Conservation (phyloP, 2,888 invertebrate genomes). For the Thereva nobilitata region DNA sequence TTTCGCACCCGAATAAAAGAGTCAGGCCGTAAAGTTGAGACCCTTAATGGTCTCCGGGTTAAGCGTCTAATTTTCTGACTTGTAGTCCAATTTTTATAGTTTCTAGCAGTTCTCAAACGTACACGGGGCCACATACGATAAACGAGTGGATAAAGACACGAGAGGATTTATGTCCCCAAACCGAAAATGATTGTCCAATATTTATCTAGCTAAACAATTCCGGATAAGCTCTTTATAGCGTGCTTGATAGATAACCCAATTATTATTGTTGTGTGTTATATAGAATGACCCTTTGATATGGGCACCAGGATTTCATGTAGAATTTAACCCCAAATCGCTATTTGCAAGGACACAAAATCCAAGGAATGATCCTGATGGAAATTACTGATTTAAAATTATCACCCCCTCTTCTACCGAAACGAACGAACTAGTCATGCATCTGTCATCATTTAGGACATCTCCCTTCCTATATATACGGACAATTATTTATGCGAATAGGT, state of each 20-base stretch:
- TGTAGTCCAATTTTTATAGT: constrained; percentile 12
- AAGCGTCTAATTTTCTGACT: constrained; percentile 29
- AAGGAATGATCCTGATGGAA: constrained; percentile 16
- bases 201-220: constrained; percentile 31
- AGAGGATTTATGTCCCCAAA: not conserved
- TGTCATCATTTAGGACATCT: constrained; percentile 23
- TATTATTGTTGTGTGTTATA: not conserved
- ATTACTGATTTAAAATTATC: constrained; percentile 21
- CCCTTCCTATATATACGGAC: not conserved
- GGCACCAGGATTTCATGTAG: too few relatives aligned
- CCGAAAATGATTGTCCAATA: constrained; percentile 27
- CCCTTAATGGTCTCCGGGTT: constrained; percentile 29
- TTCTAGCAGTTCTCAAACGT: not conserved
- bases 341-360: constrained; percentile 1
- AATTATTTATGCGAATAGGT: constrained; percentile 18
- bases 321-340: constrained; percentile 1
- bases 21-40: constrained; percentile 22
- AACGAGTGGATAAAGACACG: constrained; percentile 15
- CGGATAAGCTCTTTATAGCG: constrained; percentile 31
- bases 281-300: too few relatives aligned
- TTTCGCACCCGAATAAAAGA: constrained; percentile 34
- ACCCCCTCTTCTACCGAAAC: not conserved
- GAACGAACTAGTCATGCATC: constrained; percentile 18
- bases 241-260: constrained; percentile 32
- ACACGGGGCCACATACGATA: not conserved